phyloP scores from a whole-genome alignment of 2,113 vertebrate genomes.

The Rhagologus leucostigma region DNA sequence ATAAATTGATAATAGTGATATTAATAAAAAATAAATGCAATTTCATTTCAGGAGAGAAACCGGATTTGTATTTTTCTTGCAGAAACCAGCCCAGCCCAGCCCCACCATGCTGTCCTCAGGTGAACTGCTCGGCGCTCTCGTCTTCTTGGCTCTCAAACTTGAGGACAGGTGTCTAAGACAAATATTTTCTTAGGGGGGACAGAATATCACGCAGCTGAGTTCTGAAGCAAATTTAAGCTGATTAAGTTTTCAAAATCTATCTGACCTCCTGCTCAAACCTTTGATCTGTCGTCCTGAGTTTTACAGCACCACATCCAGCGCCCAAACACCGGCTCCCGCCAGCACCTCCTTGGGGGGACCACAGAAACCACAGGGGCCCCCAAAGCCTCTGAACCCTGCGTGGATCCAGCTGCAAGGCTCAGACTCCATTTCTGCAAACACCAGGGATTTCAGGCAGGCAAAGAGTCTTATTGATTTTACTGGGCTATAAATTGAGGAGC shows the following conservation, averaged over 20 bases:
- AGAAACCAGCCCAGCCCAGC: not conserved
- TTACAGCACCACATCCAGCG: not conserved
- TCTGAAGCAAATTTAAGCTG: slow-evolving; percentile 51
- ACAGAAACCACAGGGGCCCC: not conserved
- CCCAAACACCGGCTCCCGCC: not conserved
- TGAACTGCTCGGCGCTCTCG: not conserved
- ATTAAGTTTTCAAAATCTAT: slow-evolving; percentile 34
- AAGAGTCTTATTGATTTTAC: not conserved
- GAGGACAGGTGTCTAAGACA: slow-evolving; percentile 24
- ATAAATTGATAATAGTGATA: not conserved
- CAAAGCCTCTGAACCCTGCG: not conserved
- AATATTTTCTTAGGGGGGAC: slow-evolving; percentile 37
- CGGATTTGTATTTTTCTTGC: not conserved
- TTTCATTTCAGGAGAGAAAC: not conserved
- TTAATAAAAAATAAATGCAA: not conserved
- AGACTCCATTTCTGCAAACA: not conserved
- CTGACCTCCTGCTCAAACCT: slow-evolving; percentile 15
- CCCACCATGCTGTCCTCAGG: not conserved
- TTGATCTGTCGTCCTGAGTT: not conserved
- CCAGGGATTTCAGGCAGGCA: not conserved
- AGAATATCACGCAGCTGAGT: not conserved
- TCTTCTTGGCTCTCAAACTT: not conserved
- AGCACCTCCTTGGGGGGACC: not conserved
- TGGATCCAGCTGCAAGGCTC: not conserved
- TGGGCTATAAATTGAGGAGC: not conserved